Percentiles rank a stretch among this genome's conserved stretches.
These are phyloP conservation scores for Astyanax mexicanus DNA, from an alignment of 2,797 vertebrate species.

Conservation along the genomic window DNA sequence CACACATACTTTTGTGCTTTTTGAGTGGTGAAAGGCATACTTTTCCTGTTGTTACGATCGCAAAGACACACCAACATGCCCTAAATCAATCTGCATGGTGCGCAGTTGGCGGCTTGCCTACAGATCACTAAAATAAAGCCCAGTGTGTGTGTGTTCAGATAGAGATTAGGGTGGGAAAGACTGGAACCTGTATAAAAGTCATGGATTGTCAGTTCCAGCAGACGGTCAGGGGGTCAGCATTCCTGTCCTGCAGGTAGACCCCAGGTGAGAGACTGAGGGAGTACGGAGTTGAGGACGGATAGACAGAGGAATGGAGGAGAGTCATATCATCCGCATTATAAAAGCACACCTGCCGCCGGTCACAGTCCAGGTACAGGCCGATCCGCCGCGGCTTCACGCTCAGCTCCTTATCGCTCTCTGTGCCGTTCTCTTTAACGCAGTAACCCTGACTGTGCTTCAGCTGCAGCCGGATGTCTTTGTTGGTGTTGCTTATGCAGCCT, in stretches of 20 bases:
- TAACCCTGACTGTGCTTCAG: conserved; percentile 54
- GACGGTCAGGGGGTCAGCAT: conserved; percentile 54
- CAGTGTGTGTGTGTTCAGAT: no score
- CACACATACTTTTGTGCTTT: no score
- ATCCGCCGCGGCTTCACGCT: conserved; percentile 43
- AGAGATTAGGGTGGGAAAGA: no score
- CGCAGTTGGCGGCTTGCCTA: no score
- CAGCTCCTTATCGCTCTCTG: conserved; percentile 44
- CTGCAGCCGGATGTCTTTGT: conserved; percentile 55
- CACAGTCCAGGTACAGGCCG: conserved; percentile 62
- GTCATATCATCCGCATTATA: conserved; percentile 60
- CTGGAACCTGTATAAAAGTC: no score
- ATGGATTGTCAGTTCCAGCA: conserved; percentile 58
- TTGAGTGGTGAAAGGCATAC: no score
- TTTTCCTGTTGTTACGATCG: no score
- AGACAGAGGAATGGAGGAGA: conserved; percentile 45
- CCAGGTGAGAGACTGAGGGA: conserved; percentile 57
- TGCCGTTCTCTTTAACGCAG: conserved; percentile 45
- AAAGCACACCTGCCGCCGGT: conserved; percentile 51
- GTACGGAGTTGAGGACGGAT: conserved; percentile 40
- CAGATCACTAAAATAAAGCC: no score
- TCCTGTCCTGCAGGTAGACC: conserved; percentile 48
- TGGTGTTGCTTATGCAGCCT: conserved; percentile 43
- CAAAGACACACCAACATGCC: no score
- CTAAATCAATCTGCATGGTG: no score